These are phyloP conservation scores for Ceyx erithaca DNA, from an alignment of 2,797 vertebrate species.

Conservation along the genomic window DNA sequence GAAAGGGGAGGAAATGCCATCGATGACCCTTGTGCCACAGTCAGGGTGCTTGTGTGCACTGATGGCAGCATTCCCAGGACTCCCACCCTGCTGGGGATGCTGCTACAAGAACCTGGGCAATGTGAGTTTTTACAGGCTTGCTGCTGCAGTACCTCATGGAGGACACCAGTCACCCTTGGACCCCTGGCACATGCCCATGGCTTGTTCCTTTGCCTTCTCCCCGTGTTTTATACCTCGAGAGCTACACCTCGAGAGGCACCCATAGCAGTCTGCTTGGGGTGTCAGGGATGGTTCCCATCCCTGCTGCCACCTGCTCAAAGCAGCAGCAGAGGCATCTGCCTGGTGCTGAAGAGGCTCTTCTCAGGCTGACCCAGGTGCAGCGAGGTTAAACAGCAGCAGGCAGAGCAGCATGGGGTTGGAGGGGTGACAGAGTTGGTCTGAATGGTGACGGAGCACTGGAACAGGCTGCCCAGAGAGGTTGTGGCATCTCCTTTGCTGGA, in stretches of 20 bases:
- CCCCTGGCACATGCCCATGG: accelerated
- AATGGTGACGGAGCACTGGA: no score
- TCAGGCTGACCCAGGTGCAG: accelerated
- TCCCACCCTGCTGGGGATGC: not conserved
- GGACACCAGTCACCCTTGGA: not conserved
- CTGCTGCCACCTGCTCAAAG: accelerated
- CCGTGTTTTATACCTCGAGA: not conserved
- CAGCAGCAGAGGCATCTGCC: not conserved
- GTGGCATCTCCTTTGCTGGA: no score
- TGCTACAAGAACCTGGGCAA: not conserved
- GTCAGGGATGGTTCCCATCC: accelerated
- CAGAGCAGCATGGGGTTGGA: accelerated
- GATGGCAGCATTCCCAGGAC: accelerated
- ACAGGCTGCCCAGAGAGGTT: no score
- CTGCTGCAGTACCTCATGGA: accelerated
- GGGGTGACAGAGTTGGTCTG: no score
- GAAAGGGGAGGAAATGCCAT: no score
- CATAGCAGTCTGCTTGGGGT: not conserved
- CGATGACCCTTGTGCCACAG: accelerated
- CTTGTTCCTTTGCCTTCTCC: accelerated
- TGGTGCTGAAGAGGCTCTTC: not conserved
- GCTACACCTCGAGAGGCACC: accelerated
- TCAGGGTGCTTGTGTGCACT: accelerated
- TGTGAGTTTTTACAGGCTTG: accelerated
- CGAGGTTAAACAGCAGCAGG: accelerated